A percentile compares a stretch with the other conserved stretches of the same genome.
These are phyloP conservation scores for Myotis myotis DNA, from an alignment of 2,797 vertebrate species.

Conservation along the genomic window DNA sequence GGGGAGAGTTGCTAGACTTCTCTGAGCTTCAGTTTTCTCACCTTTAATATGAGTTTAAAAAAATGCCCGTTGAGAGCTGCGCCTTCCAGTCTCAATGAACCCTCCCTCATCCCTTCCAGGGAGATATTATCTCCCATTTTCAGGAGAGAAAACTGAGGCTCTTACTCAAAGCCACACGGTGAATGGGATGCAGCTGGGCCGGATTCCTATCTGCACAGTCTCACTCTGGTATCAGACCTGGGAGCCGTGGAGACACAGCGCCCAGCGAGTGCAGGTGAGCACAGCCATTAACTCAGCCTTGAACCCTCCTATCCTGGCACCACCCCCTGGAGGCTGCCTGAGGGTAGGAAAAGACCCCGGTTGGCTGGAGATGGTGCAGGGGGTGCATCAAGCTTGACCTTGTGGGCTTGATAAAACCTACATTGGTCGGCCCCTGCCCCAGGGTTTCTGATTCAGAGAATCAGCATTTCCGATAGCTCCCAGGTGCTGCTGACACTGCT, in stretches of 20 bases:
- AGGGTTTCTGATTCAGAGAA: background rate
- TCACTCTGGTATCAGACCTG: background rate
- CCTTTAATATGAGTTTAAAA: background rate
- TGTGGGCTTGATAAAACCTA: background rate
- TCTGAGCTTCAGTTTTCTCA: background rate
- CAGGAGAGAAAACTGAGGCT: background rate
- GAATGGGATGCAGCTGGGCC: background rate
- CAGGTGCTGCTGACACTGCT: rapidly evolving
- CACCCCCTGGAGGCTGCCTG: rapidly evolving
- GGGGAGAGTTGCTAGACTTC: background rate
- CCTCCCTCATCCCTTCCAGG: background rate
- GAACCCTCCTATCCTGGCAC: background rate
- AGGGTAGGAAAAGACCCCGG: background rate
- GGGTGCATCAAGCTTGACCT: background rate
- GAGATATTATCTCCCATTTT: background rate
- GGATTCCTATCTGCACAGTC: background rate
- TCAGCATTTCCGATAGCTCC: background rate
- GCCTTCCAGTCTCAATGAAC: background rate
- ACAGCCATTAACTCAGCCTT: rapidly evolving
- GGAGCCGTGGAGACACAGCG: background rate
- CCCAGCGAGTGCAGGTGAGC: background rate
- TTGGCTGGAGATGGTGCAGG: background rate
- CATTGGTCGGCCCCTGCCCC: rapidly evolving
- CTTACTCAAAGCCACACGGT: background rate
- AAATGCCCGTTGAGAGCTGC: background rate